Base-by-base conservation (phyloP, 2,113 vertebrate species). In the Xenopus laevis region DNA sequence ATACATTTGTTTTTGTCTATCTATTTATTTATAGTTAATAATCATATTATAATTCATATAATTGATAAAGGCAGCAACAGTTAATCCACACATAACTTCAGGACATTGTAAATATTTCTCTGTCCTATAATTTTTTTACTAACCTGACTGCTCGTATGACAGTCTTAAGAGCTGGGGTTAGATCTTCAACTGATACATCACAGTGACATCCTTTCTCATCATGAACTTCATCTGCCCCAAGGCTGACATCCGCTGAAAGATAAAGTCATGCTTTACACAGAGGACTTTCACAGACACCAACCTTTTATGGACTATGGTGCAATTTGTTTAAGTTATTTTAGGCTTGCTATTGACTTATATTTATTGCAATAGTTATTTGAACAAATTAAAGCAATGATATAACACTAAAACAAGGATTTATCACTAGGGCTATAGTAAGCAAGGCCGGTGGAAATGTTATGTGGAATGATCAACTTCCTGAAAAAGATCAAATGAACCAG, bases 121-220 rank as follows among this genome's bases (percentile, higher is more conserved):
- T 40, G 33, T 9, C 33, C 33, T 40, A 40, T 27, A 27, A 27
- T 40, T 40, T 40, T 40, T 40, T 40, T 61, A 88, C 91, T 87
- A 81, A 97, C 97, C 97, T 96, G 87, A 99, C 92, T 11, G 97
- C 95, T 84, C 97, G 89, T 71, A 99, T 97, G 85, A 97, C 95
- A 9, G 88, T 91, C 89, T 96, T 98, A 79, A 98, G 91, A 0
- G 95, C 90, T 46, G 97, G 93, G 12, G 94, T 92, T 83, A 99
- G 90, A 83, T 99, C 96, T 83, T 98, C 95, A 66, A 95, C 93
- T 0, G 94, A 97, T 77, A 99, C 92, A 61, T 98, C 96, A 65
- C 96, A 98, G 82, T 98, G 96, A 81, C 96, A 98, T 73, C 94
- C 94, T 86, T 93, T 96, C 21, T 98, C 96, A 79, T 98, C 96